A percentile compares a stretch with the other conserved stretches of the same genome.
phyloP scores from a whole-genome alignment of 1,140 invertebrate genomes.

The Uloborus diversus region DNA sequence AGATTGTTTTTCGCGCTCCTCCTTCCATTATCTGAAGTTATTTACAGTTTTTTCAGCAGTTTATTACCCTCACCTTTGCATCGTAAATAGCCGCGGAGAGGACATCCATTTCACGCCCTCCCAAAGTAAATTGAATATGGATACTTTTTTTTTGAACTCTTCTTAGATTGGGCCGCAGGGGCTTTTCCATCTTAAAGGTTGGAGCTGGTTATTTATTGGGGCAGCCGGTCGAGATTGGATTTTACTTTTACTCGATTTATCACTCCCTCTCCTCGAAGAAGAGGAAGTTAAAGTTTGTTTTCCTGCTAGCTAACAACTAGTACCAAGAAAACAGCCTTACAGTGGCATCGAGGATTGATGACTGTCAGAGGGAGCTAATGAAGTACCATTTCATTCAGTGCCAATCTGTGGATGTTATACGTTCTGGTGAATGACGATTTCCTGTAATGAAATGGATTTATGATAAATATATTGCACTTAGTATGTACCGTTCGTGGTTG shows the following conservation, averaged over 20 bases:
- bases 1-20: conserved; percentile 34
- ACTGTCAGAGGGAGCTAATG: too few species aligned
- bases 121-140: conserved; percentile 41
- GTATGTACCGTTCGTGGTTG: too few species aligned
- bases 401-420: too few species aligned
- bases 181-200: conserved; percentile 9
- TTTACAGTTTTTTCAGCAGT: conserved; percentile 37
- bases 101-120: conserved; percentile 43
- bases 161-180: conserved; percentile 37
- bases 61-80: conserved; percentile 39
- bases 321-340: background rate
- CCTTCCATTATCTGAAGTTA: conserved; percentile 20
- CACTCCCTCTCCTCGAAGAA: background rate
- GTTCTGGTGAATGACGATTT: too few species aligned
- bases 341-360: too few species aligned
- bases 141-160: conserved; percentile 19
- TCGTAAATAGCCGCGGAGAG: conserved; percentile 27
- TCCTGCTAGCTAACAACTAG: background rate
- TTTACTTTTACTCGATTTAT: conserved; percentile 48
- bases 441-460: too few species aligned
- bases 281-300: conserved; percentile 13
- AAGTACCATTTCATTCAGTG: too few species aligned
- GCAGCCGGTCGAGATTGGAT: conserved; percentile 45
- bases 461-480: too few species aligned
- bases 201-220: conserved; percentile 41